These are phyloP conservation scores for Planococcus citri DNA, from an alignment of 1,140 invertebrate genomes.

Conservation along the genomic window DNA sequence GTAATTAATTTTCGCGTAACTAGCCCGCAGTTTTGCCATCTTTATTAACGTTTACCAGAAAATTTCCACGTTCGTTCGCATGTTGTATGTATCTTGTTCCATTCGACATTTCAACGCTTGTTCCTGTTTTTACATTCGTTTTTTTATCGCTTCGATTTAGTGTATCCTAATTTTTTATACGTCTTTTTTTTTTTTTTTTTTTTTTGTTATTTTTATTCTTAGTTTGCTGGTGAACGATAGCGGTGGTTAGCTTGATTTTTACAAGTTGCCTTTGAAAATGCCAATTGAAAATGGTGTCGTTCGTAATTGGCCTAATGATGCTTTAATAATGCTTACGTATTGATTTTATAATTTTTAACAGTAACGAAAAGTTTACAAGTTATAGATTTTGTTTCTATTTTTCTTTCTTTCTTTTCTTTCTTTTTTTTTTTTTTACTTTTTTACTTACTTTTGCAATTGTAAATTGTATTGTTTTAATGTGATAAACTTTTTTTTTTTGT, in stretches of 20 bases:
- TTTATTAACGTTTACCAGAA: not conserved
- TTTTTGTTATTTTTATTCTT: not conserved
- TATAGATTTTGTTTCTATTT: not conserved
- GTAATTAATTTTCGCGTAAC: not conserved
- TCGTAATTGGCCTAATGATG: not conserved
- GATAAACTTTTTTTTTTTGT: not conserved
- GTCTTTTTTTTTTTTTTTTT: not conserved
- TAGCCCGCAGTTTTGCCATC: not conserved
- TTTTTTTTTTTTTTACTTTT: not conserved
- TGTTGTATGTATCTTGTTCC: not conserved
- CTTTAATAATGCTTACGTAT: not conserved
- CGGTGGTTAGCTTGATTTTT: not conserved
- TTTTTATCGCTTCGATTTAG: not conserved
- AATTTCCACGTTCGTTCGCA: not conserved
- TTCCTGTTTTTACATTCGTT: slow-evolving; percentile 2
- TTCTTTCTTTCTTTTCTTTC: not conserved
- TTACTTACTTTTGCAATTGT: not conserved
- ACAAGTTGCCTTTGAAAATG: too few relatives aligned
- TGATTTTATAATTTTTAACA: not conserved
- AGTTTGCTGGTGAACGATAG: not conserved
- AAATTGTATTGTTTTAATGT: not conserved
- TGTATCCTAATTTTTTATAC: too few relatives aligned
- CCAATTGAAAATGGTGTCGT: too few relatives aligned
- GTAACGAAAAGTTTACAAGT: not conserved
- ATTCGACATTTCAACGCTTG: not conserved